Conservation (phyloP, 2,113 vertebrate genomes). For the Megaptera novaeangliae region DNA sequence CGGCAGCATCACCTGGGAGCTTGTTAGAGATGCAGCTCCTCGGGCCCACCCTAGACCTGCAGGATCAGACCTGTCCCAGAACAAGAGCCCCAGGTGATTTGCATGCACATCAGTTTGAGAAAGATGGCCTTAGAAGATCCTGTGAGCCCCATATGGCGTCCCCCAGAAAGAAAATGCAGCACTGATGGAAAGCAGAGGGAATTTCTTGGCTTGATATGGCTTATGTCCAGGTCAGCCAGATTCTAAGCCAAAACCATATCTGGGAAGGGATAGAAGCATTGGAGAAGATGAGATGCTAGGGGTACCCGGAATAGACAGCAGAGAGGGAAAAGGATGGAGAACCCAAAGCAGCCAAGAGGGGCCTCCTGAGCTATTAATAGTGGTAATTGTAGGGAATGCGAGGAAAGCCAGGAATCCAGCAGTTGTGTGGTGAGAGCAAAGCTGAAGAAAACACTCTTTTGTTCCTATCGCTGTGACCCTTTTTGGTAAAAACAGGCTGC, state of each 20-base stretch:
- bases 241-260: not conserved
- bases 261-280: not conserved
- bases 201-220: not conserved
- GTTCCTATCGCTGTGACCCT: not conserved
- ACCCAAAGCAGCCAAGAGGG: not conserved
- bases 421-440: not conserved
- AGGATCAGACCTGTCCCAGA: not conserved
- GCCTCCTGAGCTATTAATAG: not conserved
- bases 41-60: not conserved
- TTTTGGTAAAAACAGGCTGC: not conserved
- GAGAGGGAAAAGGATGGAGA: not conserved
- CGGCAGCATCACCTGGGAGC: not conserved
- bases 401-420: not conserved
- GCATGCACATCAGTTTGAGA: not conserved
- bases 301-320: not conserved
- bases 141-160: not conserved
- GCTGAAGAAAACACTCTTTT: not conserved
- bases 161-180: not conserved
- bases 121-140: not conserved
- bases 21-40: not conserved
- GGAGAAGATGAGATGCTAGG: not conserved
- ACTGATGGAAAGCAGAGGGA: not conserved
- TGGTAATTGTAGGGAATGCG: not conserved
- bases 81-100: not conserved
- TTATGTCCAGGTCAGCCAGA: not conserved